Conservation (phyloP, 2,797 vertebrate species). For the Rhincodon typus region DNA sequence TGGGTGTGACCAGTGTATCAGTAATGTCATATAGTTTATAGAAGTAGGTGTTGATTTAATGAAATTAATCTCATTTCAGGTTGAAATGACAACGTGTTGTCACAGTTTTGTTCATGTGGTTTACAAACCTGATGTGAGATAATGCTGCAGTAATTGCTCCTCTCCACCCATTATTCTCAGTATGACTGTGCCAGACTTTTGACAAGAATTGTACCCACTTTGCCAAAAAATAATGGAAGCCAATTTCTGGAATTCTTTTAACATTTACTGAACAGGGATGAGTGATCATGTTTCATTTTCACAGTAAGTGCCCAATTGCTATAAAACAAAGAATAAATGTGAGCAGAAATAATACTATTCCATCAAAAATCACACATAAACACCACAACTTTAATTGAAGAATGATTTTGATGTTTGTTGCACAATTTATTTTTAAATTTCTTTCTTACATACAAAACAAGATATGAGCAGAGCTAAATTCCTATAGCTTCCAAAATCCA, state of each 20-base stretch:
- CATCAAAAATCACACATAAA: neutral
- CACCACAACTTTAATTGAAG: neutral
- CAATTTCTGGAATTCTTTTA: neutral
- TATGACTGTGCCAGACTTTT: neutral
- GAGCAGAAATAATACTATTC: neutral
- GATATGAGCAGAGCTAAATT: too few relatives aligned
- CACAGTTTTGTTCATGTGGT: neutral
- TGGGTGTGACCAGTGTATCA: neutral
- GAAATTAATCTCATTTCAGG: neutral
- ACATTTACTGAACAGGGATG: neutral
- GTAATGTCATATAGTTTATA: neutral
- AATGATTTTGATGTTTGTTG: neutral
- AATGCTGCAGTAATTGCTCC: neutral
- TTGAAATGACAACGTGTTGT: neutral
- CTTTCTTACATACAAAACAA: neutral
- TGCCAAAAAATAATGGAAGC: neutral
- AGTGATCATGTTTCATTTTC: neutral
- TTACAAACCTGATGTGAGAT: neutral
- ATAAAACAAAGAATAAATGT: neutral
- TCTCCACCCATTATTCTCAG: neutral
- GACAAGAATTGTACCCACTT: neutral
- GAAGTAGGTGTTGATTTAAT: neutral
- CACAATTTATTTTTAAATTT: neutral
- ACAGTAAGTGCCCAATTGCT: neutral
- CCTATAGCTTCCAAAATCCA: too few relatives aligned